Evolutionary conservation across 1,140 invertebrate genomes (phyloP).

Genomic region (Holcopasites calliopsidis): DNA sequence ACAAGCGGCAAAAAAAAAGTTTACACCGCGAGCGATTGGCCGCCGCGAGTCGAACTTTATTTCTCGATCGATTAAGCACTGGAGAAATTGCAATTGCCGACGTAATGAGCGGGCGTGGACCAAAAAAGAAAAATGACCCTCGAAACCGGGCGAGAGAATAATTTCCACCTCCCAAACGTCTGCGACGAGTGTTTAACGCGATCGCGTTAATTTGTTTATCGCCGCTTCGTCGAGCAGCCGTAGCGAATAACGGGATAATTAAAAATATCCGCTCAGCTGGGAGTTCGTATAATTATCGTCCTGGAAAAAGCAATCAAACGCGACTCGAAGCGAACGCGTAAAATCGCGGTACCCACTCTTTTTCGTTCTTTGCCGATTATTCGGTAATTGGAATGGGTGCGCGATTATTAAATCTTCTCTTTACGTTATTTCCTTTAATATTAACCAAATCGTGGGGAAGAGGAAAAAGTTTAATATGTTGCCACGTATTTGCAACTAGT

Average conservation of each 20-base stretch:
- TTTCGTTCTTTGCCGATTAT: too few species aligned
- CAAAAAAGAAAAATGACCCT: neutral
- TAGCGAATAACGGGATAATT: slow-evolving; percentile 61
- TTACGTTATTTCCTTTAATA: too few species aligned
- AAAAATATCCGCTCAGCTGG: slow-evolving; percentile 72
- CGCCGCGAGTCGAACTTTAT: neutral
- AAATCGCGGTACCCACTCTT: slow-evolving; percentile 10
- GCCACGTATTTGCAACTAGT: too few species aligned
- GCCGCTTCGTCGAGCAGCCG: slow-evolving; percentile 8
- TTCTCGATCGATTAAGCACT: neutral
- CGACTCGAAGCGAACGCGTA: neutral
- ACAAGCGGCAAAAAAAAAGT: slow-evolving; percentile 23
- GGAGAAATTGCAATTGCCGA: slow-evolving; percentile 33
- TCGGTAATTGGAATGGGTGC: too few species aligned
- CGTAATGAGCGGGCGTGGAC: neutral
- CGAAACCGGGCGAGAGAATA: slow-evolving; percentile 9
- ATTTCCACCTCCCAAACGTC: neutral
- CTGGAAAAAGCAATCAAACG: slow-evolving; percentile 27
- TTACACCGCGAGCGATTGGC: neutral
- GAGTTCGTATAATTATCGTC: slow-evolving; percentile 60
- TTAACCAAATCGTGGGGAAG: too few species aligned
- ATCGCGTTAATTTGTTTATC: slow-evolving; percentile 61
- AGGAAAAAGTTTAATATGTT: too few species aligned
- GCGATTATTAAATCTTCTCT: too few species aligned
- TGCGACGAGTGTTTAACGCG: slow-evolving; percentile 12